These are phyloP conservation scores for Sphenodon punctatus DNA, from an alignment of 2,797 vertebrate species.

Conservation along the genomic window DNA sequence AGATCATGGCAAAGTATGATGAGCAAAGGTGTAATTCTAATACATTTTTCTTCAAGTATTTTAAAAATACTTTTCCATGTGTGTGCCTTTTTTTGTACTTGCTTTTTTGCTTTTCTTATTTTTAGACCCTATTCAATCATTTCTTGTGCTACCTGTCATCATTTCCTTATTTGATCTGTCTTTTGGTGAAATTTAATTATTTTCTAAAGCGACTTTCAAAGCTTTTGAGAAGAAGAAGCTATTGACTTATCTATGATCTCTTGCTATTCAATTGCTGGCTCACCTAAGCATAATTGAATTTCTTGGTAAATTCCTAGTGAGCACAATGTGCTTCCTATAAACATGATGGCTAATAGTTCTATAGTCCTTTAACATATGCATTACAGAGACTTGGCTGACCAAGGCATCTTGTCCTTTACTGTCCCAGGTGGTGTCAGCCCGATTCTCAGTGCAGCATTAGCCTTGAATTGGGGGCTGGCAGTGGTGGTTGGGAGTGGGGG, in stretches of 20 bases:
- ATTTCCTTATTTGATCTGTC: neutral
- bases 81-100: neutral
- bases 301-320: slow-evolving; percentile 7
- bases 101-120: neutral
- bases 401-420: too few relatives aligned
- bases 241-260: neutral
- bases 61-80: neutral
- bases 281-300: neutral
- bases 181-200: slow-evolving; percentile 19
- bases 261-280: neutral
- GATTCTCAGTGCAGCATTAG: too few relatives aligned
- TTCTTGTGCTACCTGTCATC: neutral
- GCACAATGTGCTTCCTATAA: neutral
- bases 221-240: slow-evolving; percentile 3
- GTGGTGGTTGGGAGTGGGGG: too few relatives aligned
- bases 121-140: neutral
- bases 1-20: neutral
- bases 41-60: neutral
- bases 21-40: neutral
- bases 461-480: too few relatives aligned
- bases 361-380: neutral
- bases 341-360: rapidly evolving
- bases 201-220: slow-evolving; percentile 5
- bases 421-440: too few relatives aligned
- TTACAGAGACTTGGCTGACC: too few relatives aligned